Percentiles rank a stretch among this genome's conserved stretches.
Evolutionary conservation across 2,113 vertebrate genomes (phyloP).

Genomic region (Myrmophylax atrothorax): DNA sequence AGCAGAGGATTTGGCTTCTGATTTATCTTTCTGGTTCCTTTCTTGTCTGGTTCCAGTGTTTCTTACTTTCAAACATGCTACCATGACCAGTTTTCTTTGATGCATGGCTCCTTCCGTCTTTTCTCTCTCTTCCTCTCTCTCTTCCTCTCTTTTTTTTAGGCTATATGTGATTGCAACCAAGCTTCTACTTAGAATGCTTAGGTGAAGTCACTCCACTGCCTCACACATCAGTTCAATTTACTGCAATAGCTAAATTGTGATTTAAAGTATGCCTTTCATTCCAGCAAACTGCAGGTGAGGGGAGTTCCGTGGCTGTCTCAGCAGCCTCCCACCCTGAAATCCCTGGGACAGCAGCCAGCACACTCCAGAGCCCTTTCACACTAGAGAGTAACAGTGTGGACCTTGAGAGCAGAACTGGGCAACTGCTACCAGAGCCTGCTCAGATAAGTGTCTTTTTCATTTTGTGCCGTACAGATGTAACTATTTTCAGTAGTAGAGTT

Average conservation of each 20-base stretch:
- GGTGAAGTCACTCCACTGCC: background rate
- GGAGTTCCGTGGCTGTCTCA: background rate
- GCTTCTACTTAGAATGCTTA: background rate
- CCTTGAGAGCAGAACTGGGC: background rate
- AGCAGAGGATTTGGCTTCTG: background rate
- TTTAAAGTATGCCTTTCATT: background rate
- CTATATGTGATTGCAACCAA: background rate
- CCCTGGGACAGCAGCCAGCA: background rate
- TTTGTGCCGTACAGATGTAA: background rate
- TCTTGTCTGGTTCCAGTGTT: background rate
- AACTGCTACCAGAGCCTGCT: background rate
- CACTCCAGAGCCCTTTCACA: background rate
- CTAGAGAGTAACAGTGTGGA: fast-evolving
- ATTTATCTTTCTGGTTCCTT: background rate
- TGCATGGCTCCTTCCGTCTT: background rate
- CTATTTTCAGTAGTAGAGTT: background rate
- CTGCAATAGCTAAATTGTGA: background rate
- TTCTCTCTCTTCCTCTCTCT: background rate
- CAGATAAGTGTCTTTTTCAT: background rate
- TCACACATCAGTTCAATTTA: background rate
- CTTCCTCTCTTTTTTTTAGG: background rate
- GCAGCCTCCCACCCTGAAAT: background rate
- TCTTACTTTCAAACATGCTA: background rate
- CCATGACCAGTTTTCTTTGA: background rate
- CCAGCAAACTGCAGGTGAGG: background rate